Conservation (phyloP, 2,888 invertebrate genomes). For the Volucella inanis region DNA sequence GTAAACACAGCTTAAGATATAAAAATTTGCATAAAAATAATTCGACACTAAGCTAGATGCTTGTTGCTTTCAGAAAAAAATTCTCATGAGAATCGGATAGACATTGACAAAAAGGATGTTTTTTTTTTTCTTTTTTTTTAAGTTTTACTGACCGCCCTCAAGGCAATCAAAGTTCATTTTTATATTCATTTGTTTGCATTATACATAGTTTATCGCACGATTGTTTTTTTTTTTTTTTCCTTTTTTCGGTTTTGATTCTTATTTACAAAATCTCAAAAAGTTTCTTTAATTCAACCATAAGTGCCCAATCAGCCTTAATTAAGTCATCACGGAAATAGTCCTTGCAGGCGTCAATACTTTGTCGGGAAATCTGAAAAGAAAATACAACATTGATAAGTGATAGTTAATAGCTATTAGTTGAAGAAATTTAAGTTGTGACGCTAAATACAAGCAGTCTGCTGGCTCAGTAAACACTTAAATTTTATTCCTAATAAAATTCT, state of each 20-base stretch:
- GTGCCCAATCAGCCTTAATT: constrained; percentile 97
- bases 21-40: constrained; percentile 49
- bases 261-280: constrained; percentile 95
- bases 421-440: too few relatives aligned
- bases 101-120: constrained; percentile 7
- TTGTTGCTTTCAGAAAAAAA: constrained; percentile 18
- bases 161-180: not conserved
- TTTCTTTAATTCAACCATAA: constrained; percentile 99
- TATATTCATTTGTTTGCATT: constrained; percentile 33
- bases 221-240: constrained; percentile 13
- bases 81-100: constrained; percentile 27
- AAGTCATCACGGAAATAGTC: constrained; percentile 99
- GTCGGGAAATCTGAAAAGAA: constrained; percentile 92
- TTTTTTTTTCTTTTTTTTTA: too few relatives aligned
- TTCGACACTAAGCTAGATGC: constrained; percentile 31
- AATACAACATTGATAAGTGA: constrained; percentile 29
- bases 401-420: too few relatives aligned
- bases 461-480: too few relatives aligned
- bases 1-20: constrained; percentile 39
- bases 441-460: too few relatives aligned
- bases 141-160: not conserved
- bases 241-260: constrained; percentile 27
- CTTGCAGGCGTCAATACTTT: constrained; percentile 99
- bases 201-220: constrained; percentile 22
- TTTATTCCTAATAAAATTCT: too few relatives aligned